These are phyloP conservation scores for Dicyrtoma fusca DNA, from an alignment of 2,888 invertebrate genomes.

Conservation along the genomic window DNA sequence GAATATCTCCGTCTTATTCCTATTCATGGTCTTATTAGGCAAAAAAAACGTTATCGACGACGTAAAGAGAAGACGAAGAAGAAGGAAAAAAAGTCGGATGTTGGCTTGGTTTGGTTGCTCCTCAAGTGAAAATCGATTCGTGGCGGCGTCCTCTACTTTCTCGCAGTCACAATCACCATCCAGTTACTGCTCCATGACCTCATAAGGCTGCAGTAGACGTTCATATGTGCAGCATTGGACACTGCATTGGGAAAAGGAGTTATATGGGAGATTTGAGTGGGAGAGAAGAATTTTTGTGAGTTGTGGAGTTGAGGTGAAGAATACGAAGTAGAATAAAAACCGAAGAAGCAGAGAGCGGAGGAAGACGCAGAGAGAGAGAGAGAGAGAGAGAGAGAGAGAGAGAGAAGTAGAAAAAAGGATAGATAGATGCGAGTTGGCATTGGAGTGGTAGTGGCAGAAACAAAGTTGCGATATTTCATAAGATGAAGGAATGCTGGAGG, in stretches of 20 bases:
- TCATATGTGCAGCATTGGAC: neutral
- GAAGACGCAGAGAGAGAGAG: slow-evolving; percentile 22
- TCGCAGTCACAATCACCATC: slow-evolving; percentile 17
- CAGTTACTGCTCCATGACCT: no score
- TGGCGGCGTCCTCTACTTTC: slow-evolving; percentile 35
- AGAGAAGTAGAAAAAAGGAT: slow-evolving; percentile 31
- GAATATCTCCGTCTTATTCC: neutral
- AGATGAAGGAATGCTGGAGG: slow-evolving; percentile 45
- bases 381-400: slow-evolving; percentile 31
- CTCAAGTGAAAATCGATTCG: slow-evolving; percentile 39
- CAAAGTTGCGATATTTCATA: slow-evolving; percentile 49
- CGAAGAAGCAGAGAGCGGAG: neutral
- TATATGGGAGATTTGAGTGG: slow-evolving; percentile 20
- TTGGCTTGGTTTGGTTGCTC: slow-evolving; percentile 21
- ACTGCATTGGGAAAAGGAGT: slow-evolving; percentile 1
- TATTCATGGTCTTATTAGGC: slow-evolving; percentile 1
- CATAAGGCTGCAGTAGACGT: no score
- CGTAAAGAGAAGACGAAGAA: neutral
- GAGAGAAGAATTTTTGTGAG: neutral
- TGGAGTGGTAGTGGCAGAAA: slow-evolving; percentile 45
- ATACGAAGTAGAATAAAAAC: neutral
- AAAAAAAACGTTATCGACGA: slow-evolving; percentile 10
- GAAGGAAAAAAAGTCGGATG: neutral
- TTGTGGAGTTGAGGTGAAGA: no score
- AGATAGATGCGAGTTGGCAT: slow-evolving; percentile 38